These are phyloP conservation scores for Pipistrellus nathusii DNA, from an alignment of 2,797 vertebrate species.

Conservation along the genomic window DNA sequence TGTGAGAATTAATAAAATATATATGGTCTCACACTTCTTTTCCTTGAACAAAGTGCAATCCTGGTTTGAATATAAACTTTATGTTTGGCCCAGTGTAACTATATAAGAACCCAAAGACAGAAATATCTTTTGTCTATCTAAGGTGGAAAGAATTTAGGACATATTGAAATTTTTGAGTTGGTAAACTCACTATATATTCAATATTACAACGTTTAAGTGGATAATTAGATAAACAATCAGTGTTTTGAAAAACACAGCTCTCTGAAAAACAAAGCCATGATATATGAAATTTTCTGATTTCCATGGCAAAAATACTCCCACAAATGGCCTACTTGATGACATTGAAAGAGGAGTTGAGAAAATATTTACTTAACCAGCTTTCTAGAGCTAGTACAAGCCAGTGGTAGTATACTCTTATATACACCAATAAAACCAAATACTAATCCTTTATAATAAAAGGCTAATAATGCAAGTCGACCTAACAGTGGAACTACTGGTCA, in stretches of 20 bases:
- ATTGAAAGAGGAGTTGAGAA: slow-evolving; percentile 14
- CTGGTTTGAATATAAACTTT: not conserved
- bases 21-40: not conserved
- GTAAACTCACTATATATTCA: not conserved
- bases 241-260: slow-evolving; percentile 5
- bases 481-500: no score
- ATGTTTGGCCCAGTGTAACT: not conserved
- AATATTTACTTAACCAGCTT: not conserved
- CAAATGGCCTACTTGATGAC: not conserved
- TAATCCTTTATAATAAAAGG: not conserved
- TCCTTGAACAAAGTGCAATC: not conserved
- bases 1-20: not conserved
- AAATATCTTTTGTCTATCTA: not conserved
- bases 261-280: not conserved
- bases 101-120: not conserved
- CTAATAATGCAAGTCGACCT: no score
- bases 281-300: not conserved
- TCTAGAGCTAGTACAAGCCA: not conserved
- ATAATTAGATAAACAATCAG: not conserved
- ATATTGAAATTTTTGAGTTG: not conserved
- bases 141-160: not conserved
- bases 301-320: not conserved
- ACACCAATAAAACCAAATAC: not conserved
- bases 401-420: not conserved
- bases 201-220: slow-evolving; percentile 26